phyloP scores from a whole-genome alignment of 2,113 vertebrate species.

The Pica pica region DNA sequence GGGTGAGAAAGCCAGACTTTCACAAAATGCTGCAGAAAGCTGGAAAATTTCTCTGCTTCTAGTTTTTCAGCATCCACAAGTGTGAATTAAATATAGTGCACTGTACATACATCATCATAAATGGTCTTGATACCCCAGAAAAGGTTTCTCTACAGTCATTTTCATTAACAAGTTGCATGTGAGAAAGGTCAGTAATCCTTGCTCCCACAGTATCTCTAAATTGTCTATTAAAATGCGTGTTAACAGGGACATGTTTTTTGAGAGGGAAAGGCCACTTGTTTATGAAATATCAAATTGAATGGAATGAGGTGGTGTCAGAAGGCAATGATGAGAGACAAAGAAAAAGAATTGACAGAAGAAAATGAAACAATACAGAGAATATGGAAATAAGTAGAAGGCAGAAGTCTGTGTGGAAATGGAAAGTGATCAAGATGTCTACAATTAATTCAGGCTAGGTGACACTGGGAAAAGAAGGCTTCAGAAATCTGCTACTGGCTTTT shows the following conservation, averaged over 20 bases:
- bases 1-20: no score
- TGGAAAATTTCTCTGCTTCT: no score
- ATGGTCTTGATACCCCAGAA: background rate
- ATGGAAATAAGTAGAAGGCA: background rate
- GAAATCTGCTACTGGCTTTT: background rate
- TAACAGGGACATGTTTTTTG: background rate
- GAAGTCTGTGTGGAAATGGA: background rate
- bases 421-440: background rate
- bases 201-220: background rate
- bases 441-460: background rate
- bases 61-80: no score
- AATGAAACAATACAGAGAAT: background rate
- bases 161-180: background rate
- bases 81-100: background rate
- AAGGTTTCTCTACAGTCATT: background rate
- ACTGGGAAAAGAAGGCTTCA: background rate
- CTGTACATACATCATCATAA: background rate
- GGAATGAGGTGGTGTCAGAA: background rate
- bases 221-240: background rate
- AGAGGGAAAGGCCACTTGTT: background rate
- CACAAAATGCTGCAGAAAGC: no score
- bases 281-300: background rate
- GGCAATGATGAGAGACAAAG: background rate
- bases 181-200: background rate
- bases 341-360: background rate